Evolutionary conservation across 1,140 invertebrate species (phyloP), one percentile per base, ranked within the genome.

Genomic region (Trypoxylus dichotomus): DNA sequence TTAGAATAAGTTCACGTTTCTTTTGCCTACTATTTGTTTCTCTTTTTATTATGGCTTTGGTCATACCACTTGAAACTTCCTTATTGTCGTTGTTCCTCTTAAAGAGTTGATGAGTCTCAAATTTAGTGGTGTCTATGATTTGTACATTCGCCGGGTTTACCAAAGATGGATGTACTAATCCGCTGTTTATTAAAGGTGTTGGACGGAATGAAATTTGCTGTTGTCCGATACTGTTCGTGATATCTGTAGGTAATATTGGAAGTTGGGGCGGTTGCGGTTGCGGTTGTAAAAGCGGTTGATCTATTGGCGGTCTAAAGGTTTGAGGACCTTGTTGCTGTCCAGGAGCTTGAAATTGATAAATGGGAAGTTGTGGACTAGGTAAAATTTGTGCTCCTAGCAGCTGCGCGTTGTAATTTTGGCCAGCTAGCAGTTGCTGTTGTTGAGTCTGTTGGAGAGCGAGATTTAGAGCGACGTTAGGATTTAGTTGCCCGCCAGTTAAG

Each of bases 401-500:
- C 79, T 90, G 89, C 11, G 90, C 89, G 79, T 90, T 89, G 77
- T 78, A 85, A 54, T 82, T 76, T 79, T 84, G 84, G 0, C 88
- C 86, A 3, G 87, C 87, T 10, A 90, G 83, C 76, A 88, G 83
- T 84, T 89, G 88, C 7, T 78, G 74, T 41, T 84, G 84, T 42
- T 68, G 75, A 41, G 79, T 76, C 77, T 84, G 81, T 24, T 81
- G 80, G n/a, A 80, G 83, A 10, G 89, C 88, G 29, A 90, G 86
- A 76, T 91, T 91, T 0, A 92, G 84, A 79, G 90, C 88, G 0
- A 91, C 85, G 21, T 87, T 86, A 0, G 89, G 89, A 32, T 92
- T 91, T 24, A 94, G 87, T 84, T 94, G 93, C 2, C 92, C 92
- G 6, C 88, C 92, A 6, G 92, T 92, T 3, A 92, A 83, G 27